These are phyloP conservation scores for Accipiter cooperii DNA, from an alignment of 2,113 vertebrate species.

Conservation along the genomic window DNA sequence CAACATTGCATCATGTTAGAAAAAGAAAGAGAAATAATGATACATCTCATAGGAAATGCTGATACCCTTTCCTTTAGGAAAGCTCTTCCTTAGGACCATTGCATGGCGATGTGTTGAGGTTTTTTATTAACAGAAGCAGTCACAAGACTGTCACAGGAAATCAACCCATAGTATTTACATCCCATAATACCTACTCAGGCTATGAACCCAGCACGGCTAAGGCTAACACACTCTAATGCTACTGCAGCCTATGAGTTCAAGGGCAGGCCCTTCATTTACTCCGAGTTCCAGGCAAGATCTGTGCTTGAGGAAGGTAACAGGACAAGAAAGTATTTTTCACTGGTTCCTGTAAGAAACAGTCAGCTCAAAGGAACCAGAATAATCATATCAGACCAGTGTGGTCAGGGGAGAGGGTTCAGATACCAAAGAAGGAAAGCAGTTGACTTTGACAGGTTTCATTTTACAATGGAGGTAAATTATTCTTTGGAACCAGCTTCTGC, in stretches of 20 bases:
- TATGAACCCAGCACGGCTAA: neutral
- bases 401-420: neutral
- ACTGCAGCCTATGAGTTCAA: neutral
- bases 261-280: neutral
- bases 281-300: accelerated
- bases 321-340: neutral
- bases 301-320: neutral
- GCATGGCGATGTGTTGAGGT: accelerated
- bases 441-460: neutral
- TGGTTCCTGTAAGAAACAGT: neutral
- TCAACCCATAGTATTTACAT: neutral
- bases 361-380: neutral
- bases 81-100: neutral
- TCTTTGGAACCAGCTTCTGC: neutral
- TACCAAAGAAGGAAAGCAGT: neutral
- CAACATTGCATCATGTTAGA: neutral
- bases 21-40: neutral
- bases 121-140: neutral
- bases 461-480: neutral
- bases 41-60: neutral
- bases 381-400: neutral
- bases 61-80: neutral
- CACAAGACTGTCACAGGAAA: neutral
- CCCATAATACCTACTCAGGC: neutral
- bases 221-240: neutral